phyloP scores from a whole-genome alignment of 1,140 invertebrate genomes.

The Melanaphis sacchari region DNA sequence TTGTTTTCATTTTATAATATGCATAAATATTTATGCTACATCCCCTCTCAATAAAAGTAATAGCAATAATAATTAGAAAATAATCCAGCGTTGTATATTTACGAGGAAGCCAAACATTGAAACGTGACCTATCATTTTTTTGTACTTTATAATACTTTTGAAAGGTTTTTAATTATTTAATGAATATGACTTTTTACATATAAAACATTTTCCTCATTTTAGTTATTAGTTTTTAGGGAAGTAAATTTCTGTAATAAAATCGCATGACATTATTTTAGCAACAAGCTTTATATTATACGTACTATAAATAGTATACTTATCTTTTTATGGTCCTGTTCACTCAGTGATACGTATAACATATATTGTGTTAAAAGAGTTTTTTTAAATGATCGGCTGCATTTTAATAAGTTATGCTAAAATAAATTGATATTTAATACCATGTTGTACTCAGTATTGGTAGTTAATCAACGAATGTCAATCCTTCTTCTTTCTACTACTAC shows the following conservation, averaged over 20 bases:
- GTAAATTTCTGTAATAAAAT: not conserved
- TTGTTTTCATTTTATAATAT: not conserved
- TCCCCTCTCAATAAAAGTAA: not conserved
- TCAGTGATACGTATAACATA: not conserved
- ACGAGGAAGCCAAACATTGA: not conserved
- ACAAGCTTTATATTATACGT: not conserved
- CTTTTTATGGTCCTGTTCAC: not conserved
- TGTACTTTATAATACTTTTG: constrained; percentile 1
- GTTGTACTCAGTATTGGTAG: not conserved
- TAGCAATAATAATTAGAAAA: constrained; percentile 11
- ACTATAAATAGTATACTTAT: not conserved
- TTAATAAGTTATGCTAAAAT: not conserved
- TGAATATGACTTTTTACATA: constrained; percentile 8
- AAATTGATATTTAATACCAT: not conserved
- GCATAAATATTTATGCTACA: not conserved
- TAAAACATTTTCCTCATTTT: not conserved
- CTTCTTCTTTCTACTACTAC: not conserved
- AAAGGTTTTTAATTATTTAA: constrained; percentile 33
- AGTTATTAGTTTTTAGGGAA: constrained; percentile 2
- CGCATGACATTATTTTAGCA: not conserved
- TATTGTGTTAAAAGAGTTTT: not conserved
- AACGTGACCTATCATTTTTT: constrained; percentile 24
- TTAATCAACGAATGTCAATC: not conserved
- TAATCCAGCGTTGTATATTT: constrained; percentile 2
- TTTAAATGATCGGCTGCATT: not conserved